Evolutionary conservation across 2,797 vertebrate genomes (phyloP).

Genomic region (Varecia variegata): DNA sequence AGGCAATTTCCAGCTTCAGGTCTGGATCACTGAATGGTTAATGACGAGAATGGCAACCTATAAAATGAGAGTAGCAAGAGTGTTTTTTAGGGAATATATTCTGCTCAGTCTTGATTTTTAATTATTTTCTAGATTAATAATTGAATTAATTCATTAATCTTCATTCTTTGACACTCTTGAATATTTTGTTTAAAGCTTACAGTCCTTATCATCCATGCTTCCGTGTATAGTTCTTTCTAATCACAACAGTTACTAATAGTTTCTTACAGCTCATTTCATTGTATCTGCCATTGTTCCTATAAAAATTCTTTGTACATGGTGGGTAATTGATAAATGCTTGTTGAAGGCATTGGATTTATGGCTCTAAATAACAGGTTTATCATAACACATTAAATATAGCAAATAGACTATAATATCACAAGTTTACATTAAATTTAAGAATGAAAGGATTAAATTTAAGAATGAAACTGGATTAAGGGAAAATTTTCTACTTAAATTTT

Average conservation of each 20-base stretch:
- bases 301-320: not conserved
- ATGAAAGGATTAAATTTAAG: too few species aligned
- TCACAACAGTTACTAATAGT: not conserved
- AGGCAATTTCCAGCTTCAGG: not conserved
- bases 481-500: slow-evolving; percentile 23
- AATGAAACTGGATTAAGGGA: not conserved
- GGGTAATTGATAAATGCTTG: not conserved
- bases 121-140: slow-evolving; percentile 1
- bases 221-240: not conserved
- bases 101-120: not conserved
- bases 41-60: not conserved
- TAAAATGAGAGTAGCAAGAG: not conserved
- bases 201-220: not conserved
- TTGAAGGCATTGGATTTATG: not conserved
- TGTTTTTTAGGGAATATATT: not conserved
- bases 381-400: not conserved
- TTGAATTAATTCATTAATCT: not conserved
- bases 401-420: not conserved
- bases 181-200: not conserved
- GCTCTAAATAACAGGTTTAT: not conserved
- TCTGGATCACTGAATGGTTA: not conserved
- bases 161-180: not conserved
- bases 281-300: not conserved
- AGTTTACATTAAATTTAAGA: not conserved
- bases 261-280: not conserved